phyloP scores from a whole-genome alignment of 1,140 invertebrate genomes.

The Drosophila erecta region DNA sequence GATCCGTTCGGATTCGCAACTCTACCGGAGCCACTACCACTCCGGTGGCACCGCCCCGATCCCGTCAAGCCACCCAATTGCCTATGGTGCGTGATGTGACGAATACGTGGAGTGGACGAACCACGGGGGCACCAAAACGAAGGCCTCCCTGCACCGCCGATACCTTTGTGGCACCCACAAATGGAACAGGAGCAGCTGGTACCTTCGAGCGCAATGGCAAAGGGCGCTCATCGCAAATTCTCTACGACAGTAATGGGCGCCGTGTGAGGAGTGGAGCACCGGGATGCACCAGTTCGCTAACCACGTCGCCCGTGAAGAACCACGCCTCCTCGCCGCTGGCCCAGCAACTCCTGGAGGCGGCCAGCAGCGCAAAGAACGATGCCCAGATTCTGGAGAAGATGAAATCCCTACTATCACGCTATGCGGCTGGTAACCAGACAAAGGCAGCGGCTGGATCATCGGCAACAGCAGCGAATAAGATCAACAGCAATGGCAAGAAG shows the following conservation, averaged over 20 bases:
- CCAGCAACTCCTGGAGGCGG: constrained; percentile 89
- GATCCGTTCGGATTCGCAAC: constrained; percentile 68
- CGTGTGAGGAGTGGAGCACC: constrained; percentile 78
- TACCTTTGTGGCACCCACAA: constrained; percentile 87
- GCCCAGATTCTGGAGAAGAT: constrained; percentile 89
- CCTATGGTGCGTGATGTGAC: constrained; percentile 84
- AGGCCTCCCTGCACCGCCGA: constrained; percentile 88
- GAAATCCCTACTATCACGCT: constrained; percentile 89
- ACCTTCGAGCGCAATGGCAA: constrained; percentile 88
- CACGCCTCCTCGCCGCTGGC: constrained; percentile 87
- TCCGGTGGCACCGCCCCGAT: constrained; percentile 15
- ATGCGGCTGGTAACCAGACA: constrained; percentile 85
- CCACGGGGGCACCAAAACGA: constrained; percentile 73
- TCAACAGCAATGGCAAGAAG: constrained; percentile 84
- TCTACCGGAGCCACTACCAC: constrained; percentile 1
- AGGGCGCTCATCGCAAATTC: constrained; percentile 87
- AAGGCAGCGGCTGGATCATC: constrained; percentile 33
- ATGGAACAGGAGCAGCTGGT: neutral
- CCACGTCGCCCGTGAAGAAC: constrained; percentile 86
- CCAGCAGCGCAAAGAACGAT: constrained; percentile 89
- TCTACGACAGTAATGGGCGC: constrained; percentile 87
- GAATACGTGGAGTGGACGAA: constrained; percentile 90
- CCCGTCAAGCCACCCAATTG: constrained; percentile 80
- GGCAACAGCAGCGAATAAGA: constrained; percentile 3
- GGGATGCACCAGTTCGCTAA: constrained; percentile 75